These are phyloP conservation scores for Pseudocheirus occidentalis DNA, from an alignment of 2,797 vertebrate genomes.

Conservation along the genomic window DNA sequence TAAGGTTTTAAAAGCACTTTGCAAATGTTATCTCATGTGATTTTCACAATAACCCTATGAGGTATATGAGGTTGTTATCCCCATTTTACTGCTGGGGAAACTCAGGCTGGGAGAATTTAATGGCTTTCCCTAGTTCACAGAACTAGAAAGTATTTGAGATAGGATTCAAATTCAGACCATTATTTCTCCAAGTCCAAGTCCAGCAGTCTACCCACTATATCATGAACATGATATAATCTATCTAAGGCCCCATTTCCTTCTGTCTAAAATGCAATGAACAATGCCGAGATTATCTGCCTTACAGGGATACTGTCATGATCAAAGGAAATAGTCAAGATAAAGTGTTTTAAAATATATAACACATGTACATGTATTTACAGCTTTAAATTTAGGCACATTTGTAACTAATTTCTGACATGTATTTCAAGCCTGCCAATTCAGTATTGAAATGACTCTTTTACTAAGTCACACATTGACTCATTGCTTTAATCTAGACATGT, in stretches of 20 bases:
- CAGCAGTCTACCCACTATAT: neutral
- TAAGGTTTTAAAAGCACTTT: neutral
- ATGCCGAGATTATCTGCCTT: neutral
- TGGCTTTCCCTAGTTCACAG: neutral
- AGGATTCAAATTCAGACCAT: neutral
- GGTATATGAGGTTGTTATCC: neutral
- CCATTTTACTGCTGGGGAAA: neutral
- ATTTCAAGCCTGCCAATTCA: conserved; percentile 50
- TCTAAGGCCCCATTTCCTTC: neutral
- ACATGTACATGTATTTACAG: neutral
- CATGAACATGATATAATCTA: neutral
- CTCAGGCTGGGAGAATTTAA: neutral
- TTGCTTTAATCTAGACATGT: neutral
- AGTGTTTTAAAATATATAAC: neutral
- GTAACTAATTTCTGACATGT: conserved; percentile 43
- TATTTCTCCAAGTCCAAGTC: neutral
- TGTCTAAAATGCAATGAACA: neutral
- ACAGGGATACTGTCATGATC: neutral
- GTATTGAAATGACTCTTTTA: conserved; percentile 47
- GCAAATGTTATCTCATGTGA: neutral
- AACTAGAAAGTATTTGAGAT: neutral
- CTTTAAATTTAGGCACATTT: conserved; percentile 30
- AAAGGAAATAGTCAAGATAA: neutral
- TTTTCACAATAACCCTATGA: neutral
- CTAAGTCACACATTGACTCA: conserved; percentile 29